Evolutionary conservation across 2,113 vertebrate species (phyloP).

Genomic region (Xenopus borealis): DNA sequence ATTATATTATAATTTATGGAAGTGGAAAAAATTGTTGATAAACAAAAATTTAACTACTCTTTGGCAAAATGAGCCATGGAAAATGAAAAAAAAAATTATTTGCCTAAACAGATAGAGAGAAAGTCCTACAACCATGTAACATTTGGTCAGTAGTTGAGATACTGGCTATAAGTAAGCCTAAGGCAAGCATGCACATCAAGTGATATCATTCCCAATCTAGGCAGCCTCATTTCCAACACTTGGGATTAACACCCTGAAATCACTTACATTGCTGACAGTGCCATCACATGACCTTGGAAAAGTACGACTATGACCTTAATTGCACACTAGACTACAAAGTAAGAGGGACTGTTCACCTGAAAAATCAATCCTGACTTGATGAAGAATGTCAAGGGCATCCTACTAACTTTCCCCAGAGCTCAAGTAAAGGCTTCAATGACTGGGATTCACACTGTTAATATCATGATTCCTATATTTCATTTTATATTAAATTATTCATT

Average conservation of each 20-base stretch:
- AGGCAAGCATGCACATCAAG: not conserved
- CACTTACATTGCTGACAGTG: not conserved
- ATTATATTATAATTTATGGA: too few relatives aligned
- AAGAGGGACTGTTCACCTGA: conserved; percentile 35
- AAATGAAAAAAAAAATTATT: too few relatives aligned
- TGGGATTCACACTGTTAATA: conserved; percentile 39
- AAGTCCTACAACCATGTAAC: too few relatives aligned
- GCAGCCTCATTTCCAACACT: not conserved
- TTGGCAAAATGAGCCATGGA: too few relatives aligned
- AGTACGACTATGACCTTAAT: conserved; percentile 1
- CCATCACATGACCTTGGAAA: not conserved
- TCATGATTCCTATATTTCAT: not conserved
- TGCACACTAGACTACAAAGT: conserved; percentile 40
- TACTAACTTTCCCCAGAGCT: not conserved
- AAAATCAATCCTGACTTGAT: conserved; percentile 48
- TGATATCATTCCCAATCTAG: not conserved
- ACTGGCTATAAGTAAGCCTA: too few relatives aligned
- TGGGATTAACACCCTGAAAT: not conserved
- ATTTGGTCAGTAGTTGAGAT: too few relatives aligned
- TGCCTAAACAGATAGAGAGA: too few relatives aligned
- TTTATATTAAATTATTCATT: conserved; percentile 38
- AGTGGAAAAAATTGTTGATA: too few relatives aligned
- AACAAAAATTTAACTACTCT: too few relatives aligned
- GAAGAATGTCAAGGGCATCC: not conserved
- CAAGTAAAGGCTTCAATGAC: conserved; percentile 35